Evolutionary conservation across 2,113 vertebrate genomes (phyloP).

Genomic region (Ancistrus triradiatus): DNA sequence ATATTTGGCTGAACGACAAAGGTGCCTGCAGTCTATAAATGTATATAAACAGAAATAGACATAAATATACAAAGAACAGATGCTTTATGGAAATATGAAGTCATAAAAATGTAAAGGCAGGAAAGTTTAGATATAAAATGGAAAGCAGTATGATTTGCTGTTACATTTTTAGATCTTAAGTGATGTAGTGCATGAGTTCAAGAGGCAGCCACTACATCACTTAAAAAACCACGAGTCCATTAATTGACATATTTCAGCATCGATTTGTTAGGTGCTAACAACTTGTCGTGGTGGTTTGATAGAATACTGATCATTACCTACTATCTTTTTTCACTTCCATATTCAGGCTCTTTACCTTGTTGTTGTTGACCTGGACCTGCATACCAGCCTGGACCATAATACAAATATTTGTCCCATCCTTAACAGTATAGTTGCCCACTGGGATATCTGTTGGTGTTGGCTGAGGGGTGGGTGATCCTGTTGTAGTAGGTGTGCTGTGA

Average conservation of each 20-base stretch:
- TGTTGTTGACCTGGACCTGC: constrained; percentile 49
- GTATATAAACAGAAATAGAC: neutral
- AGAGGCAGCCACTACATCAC: neutral
- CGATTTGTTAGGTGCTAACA: no score
- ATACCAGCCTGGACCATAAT: constrained; percentile 51
- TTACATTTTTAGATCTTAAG: no score
- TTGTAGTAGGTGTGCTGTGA: neutral
- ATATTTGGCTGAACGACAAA: constrained; percentile 54
- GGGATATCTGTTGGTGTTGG: constrained; percentile 27
- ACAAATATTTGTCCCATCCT: neutral
- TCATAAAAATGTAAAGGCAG: no score
- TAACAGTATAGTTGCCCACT: constrained; percentile 52
- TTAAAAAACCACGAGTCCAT: no score
- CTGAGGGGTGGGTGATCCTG: neutral
- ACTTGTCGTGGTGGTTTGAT: no score
- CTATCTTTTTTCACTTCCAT: no score
- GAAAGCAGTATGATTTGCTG: no score
- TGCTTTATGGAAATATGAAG: no score
- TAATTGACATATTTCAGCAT: no score
- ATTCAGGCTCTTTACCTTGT: constrained; percentile 53
- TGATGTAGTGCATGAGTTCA: neutral
- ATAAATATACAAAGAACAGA: neutral
- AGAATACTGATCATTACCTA: no score
- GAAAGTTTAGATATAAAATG: no score
- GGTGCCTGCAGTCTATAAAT: constrained; percentile 40